These are phyloP conservation scores for Ectropis grisescens DNA, from an alignment of 1,140 invertebrate genomes.

Conservation along the genomic window DNA sequence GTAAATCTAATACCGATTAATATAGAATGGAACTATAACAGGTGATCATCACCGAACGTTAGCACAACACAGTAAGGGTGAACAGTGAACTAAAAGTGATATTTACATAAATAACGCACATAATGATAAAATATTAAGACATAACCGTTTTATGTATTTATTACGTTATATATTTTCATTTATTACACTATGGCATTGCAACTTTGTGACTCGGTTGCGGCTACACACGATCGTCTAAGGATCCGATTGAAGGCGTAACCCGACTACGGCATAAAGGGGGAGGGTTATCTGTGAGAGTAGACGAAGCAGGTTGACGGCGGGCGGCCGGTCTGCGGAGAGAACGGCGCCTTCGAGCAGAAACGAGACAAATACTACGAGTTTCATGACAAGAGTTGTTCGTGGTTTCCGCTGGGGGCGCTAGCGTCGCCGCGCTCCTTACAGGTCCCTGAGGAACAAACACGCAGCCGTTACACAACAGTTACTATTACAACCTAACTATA, in stretches of 20 bases:
- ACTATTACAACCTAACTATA: no score
- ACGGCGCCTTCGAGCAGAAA: no score
- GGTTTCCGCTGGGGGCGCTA: no score
- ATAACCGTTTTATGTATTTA: conserved; percentile 45
- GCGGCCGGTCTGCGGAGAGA: no score
- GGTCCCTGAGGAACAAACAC: conserved; percentile 3
- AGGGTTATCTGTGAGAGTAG: neutral
- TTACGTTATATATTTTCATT: conserved; percentile 34
- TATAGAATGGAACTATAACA: conserved; percentile 1
- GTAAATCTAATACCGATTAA: no score
- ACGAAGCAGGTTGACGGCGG: no score
- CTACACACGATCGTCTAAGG: conserved; percentile 18
- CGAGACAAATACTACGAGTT: no score
- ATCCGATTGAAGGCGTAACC: neutral
- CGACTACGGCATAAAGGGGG: no score
- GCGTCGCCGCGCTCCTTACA: conserved; percentile 7
- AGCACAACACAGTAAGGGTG: conserved; percentile 6
- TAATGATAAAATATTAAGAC: conserved; percentile 35
- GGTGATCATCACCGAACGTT: neutral
- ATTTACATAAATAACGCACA: conserved; percentile 45
- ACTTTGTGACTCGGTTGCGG: conserved; percentile 46
- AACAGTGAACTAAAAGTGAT: conserved; percentile 19
- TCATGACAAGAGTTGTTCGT: no score
- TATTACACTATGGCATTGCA: conserved; percentile 56
- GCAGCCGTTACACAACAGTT: neutral